phyloP scores from a whole-genome alignment of 2,888 invertebrate species.

The Heliothis peltigera region DNA sequence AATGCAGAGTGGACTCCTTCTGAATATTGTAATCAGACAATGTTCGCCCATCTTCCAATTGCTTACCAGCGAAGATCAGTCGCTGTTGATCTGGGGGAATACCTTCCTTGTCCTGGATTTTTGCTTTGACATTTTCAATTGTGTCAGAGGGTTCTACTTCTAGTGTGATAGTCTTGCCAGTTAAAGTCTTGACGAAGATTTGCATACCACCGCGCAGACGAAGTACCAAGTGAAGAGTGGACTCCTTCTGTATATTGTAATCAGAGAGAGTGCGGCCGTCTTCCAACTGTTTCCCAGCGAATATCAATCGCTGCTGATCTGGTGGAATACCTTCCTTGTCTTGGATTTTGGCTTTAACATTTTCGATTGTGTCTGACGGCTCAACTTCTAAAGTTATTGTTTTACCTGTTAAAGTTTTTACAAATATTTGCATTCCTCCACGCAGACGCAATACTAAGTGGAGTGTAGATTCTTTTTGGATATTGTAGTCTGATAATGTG shows the following conservation, averaged over 20 bases:
- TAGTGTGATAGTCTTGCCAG: conserved; percentile 52
- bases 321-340: conserved; percentile 65
- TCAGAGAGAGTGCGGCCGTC: conserved; percentile 50
- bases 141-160: conserved; percentile 56
- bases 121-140: conserved; percentile 53
- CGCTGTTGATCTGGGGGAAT: conserved; percentile 55
- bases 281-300: conserved; percentile 55
- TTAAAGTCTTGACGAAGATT: conserved; percentile 51
- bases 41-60: conserved; percentile 52
- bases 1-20: conserved; percentile 62
- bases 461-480: conserved; percentile 28
- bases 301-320: conserved; percentile 62
- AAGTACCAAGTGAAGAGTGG: conserved; percentile 43
- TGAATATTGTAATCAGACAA: conserved; percentile 55
- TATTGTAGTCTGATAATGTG: conserved; percentile 45
- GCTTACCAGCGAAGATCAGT: conserved; percentile 54
- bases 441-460: conserved; percentile 29
- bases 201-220: conserved; percentile 58
- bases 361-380: conserved; percentile 54
- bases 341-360: conserved; percentile 58
- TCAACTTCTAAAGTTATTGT: conserved; percentile 54
- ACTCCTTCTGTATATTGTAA: conserved; percentile 56
- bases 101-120: conserved; percentile 57
- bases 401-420: conserved; percentile 52
- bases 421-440: conserved; percentile 45